phyloP scores from a whole-genome alignment of 1,140 invertebrate species.

The Drosophila sechellia region DNA sequence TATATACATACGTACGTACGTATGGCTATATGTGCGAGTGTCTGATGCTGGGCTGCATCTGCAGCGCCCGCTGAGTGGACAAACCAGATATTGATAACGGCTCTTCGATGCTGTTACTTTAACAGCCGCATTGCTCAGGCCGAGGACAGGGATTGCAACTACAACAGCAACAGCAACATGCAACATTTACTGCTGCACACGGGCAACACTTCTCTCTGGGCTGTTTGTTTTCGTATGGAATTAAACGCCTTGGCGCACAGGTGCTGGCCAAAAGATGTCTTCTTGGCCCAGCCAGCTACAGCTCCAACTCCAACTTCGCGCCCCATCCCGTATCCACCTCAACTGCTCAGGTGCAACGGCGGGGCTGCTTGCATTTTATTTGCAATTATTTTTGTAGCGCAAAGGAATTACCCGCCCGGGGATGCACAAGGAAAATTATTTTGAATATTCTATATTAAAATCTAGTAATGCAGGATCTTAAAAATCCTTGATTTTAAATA shows the following conservation, averaged over 20 bases:
- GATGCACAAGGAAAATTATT: constrained; percentile 17
- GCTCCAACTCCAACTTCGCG: neutral
- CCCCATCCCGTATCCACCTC: neutral
- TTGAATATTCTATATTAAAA: neutral
- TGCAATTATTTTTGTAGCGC: constrained; percentile 82
- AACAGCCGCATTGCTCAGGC: constrained; percentile 68
- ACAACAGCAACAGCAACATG: constrained; percentile 44
- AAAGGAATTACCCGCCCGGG: constrained; percentile 62
- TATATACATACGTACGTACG: neutral
- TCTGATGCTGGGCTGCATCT: constrained; percentile 44
- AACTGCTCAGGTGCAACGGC: constrained; percentile 66
- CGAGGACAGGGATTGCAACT: constrained; percentile 53
- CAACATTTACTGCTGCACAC: constrained; percentile 70
- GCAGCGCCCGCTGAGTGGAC: constrained; percentile 76
- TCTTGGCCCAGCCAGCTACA: constrained; percentile 35
- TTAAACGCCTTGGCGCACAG: constrained; percentile 73
- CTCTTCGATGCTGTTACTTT: constrained; percentile 82
- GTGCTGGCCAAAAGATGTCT: constrained; percentile 65
- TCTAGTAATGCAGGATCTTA: neutral
- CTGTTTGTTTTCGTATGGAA: constrained; percentile 80
- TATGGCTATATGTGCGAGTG: constrained; percentile 37
- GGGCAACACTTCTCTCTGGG: constrained; percentile 61
- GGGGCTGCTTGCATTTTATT: constrained; percentile 75
- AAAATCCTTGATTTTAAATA: no score
- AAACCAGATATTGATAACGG: constrained; percentile 85